Conservation (phyloP, 2,888 invertebrate genomes). For the Dione juno region DNA sequence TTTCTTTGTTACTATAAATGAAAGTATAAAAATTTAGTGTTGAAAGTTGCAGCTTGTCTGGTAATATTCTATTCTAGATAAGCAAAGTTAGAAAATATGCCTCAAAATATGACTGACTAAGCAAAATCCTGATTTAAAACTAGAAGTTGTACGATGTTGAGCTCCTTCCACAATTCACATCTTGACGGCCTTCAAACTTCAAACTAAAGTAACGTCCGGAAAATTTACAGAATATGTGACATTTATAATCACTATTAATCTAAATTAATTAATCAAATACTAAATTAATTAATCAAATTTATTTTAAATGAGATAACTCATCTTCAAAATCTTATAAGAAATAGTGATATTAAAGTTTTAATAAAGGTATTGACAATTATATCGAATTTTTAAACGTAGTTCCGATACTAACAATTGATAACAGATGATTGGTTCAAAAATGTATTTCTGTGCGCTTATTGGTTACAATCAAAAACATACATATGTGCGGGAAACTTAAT, state of each 20-base stretch:
- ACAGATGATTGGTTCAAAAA: conserved; percentile 56
- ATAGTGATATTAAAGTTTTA: too few species aligned
- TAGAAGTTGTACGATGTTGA: conserved; percentile 51
- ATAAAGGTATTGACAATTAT: not conserved
- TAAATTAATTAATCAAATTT: too few species aligned
- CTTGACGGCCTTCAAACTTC: conserved; percentile 40
- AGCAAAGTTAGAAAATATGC: conserved; percentile 49
- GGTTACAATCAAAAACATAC: not conserved
- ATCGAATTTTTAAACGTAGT: conserved; percentile 35
- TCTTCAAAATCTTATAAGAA: too few species aligned
- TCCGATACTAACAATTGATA: conserved; percentile 52
- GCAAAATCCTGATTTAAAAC: conserved; percentile 62
- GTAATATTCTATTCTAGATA: conserved; percentile 50
- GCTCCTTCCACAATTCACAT: conserved; percentile 33
- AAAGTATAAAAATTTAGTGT: conserved; percentile 52
- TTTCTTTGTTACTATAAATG: conserved; percentile 58
- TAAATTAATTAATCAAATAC: too few species aligned
- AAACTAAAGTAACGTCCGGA: conserved; percentile 32
- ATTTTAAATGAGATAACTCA: too few species aligned
- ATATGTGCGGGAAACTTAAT: conserved; percentile 16
- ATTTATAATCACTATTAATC: too few species aligned
- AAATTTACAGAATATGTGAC: too few species aligned
- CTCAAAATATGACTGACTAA: conserved; percentile 57
- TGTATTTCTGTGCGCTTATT: conserved; percentile 12
- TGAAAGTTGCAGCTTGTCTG: conserved; percentile 32